phyloP scores from a whole-genome alignment of 2,113 vertebrate species.

The Calypte anna region DNA sequence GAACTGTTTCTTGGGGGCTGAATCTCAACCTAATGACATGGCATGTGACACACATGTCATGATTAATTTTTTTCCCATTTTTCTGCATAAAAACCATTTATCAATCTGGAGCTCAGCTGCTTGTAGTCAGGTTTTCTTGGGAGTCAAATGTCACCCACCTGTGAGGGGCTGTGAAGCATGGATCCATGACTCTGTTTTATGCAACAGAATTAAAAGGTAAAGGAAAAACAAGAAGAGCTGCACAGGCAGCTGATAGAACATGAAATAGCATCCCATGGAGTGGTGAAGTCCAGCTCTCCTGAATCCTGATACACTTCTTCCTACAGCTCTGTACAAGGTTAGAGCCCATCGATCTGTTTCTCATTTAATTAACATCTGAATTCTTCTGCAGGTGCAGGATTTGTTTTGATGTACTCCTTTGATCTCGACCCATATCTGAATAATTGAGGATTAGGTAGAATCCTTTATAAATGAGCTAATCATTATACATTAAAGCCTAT shows the following conservation, averaged over 20 bases:
- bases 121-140: conserved; percentile 13
- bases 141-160: conserved; percentile 5
- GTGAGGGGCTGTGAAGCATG: neutral
- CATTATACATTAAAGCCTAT: conserved; percentile 73
- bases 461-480: conserved; percentile 70
- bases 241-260: neutral
- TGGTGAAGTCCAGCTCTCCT: neutral
- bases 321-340: neutral
- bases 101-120: neutral
- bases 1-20: neutral
- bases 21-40: neutral
- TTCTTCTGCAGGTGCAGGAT: conserved; percentile 40
- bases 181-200: neutral
- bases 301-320: neutral
- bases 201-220: neutral
- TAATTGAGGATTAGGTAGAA: conserved; percentile 67
- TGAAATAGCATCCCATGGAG: neutral
- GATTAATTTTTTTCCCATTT: conserved; percentile 23
- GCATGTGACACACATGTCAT: neutral
- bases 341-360: conserved; percentile 53
- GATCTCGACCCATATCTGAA: conserved; percentile 66
- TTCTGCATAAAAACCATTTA: neutral
- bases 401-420: conserved; percentile 65
- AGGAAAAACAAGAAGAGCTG: neutral
- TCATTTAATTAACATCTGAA: conserved; percentile 64